phyloP scores from a whole-genome alignment of 2,113 vertebrate species.

The Cnemophilus loriae region DNA sequence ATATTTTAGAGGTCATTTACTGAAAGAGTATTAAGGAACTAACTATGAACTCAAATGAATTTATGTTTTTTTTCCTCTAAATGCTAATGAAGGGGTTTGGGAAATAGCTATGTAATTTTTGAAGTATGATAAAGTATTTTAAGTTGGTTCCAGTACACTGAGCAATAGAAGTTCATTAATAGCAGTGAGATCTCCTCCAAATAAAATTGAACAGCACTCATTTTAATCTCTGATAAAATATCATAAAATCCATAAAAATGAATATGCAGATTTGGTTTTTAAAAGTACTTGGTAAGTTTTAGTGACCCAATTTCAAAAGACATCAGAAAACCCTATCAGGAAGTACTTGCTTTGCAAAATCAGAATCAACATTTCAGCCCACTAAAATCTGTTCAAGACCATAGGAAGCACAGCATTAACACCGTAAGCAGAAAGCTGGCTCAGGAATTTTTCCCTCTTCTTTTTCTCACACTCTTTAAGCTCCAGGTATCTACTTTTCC shows the following conservation, averaged over 20 bases:
- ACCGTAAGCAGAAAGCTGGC: not conserved
- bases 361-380: not conserved
- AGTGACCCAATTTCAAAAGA: not conserved
- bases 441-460: not conserved
- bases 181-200: not conserved
- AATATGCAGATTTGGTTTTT: not conserved
- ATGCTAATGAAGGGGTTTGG: not conserved
- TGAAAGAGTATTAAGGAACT: not conserved
- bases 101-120: not conserved
- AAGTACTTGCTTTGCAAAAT: not conserved
- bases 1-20: not conserved
- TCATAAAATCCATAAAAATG: not conserved
- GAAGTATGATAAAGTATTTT: not conserved
- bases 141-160: not conserved
- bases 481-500: not conserved
- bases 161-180: not conserved
- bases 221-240: not conserved
- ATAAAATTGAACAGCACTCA: not conserved
- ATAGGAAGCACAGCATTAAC: not conserved
- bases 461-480: not conserved
- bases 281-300: not conserved
- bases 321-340: not conserved
- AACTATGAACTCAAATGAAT: not conserved
- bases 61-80: not conserved
- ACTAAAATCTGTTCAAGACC: not conserved